These are phyloP conservation scores for Platanista minor DNA, from an alignment of 2,113 vertebrate species.

Conservation along the genomic window DNA sequence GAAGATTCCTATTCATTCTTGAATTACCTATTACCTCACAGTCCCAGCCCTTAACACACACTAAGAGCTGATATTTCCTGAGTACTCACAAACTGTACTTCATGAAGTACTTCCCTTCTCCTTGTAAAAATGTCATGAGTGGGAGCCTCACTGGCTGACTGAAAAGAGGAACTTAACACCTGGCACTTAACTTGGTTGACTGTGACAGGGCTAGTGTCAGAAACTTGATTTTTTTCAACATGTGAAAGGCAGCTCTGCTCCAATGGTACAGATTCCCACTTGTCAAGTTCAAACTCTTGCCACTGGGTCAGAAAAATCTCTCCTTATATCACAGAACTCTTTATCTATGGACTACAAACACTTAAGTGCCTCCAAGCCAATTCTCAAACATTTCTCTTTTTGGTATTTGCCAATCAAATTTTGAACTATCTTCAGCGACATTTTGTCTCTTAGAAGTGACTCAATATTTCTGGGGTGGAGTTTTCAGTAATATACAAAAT, in stretches of 20 bases:
- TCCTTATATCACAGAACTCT: background rate
- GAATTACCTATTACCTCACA: background rate
- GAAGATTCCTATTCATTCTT: background rate
- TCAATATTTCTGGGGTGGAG: background rate
- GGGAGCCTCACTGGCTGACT: background rate
- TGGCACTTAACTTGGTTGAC: background rate
- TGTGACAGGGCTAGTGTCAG: background rate
- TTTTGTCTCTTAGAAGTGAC: background rate
- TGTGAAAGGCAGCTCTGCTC: background rate
- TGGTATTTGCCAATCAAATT: background rate
- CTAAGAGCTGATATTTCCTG: background rate
- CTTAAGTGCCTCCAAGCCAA: background rate
- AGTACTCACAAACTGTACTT: background rate
- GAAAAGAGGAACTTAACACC: background rate
- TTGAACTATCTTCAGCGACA: background rate
- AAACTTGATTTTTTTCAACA: background rate
- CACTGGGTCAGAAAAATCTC: background rate
- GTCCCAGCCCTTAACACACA: background rate
- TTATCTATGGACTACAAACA: background rate
- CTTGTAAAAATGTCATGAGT: background rate
- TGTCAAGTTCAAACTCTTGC: background rate
- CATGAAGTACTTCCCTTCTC: background rate
- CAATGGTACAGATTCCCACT: background rate
- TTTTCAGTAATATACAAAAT: background rate
- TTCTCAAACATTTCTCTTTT: background rate